Evolutionary conservation across 1,140 invertebrate species (phyloP).

Genomic region (Lepidurus apus): DNA sequence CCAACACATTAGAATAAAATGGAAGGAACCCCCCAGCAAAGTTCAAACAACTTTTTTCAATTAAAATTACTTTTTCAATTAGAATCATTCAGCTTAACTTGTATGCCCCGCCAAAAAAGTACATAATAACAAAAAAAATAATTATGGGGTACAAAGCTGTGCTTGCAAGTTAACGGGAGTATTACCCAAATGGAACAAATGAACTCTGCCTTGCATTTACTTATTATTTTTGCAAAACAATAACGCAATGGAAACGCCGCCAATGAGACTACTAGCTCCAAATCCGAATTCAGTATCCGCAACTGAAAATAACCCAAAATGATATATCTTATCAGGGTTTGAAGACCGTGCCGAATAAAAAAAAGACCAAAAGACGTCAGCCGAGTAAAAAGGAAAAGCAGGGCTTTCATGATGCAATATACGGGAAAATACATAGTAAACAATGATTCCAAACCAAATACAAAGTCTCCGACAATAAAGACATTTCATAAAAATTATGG

Average conservation of each 20-base stretch:
- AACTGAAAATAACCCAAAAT: constrained; percentile 15
- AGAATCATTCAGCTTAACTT: neutral
- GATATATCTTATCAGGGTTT: neutral
- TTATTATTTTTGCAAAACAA: neutral
- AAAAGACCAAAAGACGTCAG: no score
- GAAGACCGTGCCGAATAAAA: neutral
- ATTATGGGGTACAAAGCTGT: neutral
- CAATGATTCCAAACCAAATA: neutral
- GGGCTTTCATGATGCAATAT: neutral
- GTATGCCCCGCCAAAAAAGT: neutral
- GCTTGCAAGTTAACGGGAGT: neutral
- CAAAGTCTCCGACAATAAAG: neutral
- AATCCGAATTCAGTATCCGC: neutral
- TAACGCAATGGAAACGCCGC: constrained; percentile 17
- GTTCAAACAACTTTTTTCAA: neutral
- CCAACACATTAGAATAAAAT: neutral
- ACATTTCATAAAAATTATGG: neutral
- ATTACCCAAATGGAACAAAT: constrained; percentile 1
- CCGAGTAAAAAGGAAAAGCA: neutral
- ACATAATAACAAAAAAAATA: neutral
- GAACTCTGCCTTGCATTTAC: constrained; percentile 11
- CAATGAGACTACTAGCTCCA: neutral
- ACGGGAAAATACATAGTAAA: neutral
- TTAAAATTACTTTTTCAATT: neutral
- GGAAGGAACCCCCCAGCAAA: neutral